Evolutionary conservation across 2,888 invertebrate species (phyloP), one percentile per base, ranked within the genome.

Genomic region (Troilus luridus): DNA sequence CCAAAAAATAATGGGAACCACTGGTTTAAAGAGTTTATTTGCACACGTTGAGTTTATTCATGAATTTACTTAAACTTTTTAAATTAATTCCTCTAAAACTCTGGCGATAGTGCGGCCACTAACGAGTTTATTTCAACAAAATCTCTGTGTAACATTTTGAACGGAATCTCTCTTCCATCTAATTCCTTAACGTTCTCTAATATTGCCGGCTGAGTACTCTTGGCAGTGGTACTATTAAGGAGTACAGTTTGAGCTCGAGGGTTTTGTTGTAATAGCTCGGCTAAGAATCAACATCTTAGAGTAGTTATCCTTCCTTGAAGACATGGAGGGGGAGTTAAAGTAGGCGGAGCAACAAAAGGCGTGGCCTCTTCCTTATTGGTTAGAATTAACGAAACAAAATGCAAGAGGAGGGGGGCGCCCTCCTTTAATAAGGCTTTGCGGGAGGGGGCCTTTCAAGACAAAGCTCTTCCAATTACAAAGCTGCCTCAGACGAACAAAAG

Each of bases 391-490:
- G 90, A 90, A 90, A 90, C 90, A 64, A 90, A 90, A 77, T 85
- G 88, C 60, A 54, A 27, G 59, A 58, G 90, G 62, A 77, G 90
- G 90, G 58, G 90, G 90, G 90, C 2, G 58, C 64, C 59, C 90
- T 90, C 90, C 90, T 90, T 85, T 90, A 90, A 90, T 90, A 90
- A 90, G 90, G 59, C 90, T 60, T 62, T 60, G 88, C 41, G 88
- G 54, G 81, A 27, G 59, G n/a, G 90, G 88, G 24, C 90, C 90
- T 90, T 90, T 90, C 90, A 88, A 90, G 90, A 90, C 90, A 90
- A 90, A 90, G 90, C 90, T 90, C 90, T 90, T 85, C 90, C 90
- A 90, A 90, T 90, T 90, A 90, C 90, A 81, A 72, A 90, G 72
- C 90, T 90, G 90, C 81, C 90, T 90, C 54, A 54, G 64, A 24